phyloP scores from a whole-genome alignment of 2,797 vertebrate genomes.

The Schizopygopsis pylzovi region DNA sequence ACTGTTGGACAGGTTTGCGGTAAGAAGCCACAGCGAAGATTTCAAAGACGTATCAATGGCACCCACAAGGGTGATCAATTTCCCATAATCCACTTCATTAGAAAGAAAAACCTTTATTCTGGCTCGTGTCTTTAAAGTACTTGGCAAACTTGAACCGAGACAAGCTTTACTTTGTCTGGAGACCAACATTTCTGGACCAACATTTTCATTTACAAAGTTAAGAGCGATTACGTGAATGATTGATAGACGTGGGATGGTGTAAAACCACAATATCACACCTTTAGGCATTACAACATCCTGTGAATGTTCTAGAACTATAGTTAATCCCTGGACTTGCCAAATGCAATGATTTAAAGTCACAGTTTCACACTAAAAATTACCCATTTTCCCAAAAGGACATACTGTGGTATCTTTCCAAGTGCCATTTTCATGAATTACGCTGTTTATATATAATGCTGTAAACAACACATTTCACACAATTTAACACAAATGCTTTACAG shows the following conservation, averaged over 20 bases:
- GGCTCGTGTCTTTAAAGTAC: slow-evolving; percentile 28
- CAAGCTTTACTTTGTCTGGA: slow-evolving; percentile 28
- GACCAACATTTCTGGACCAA: slow-evolving; percentile 6
- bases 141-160: slow-evolving; percentile 14
- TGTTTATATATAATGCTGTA: background rate
- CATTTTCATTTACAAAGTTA: slow-evolving; percentile 4
- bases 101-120: slow-evolving; percentile 38
- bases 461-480: background rate
- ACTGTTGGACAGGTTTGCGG: background rate
- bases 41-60: slow-evolving; percentile 33
- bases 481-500: background rate
- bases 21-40: background rate
- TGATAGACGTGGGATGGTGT: background rate
- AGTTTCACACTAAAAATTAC: background rate
- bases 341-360: slow-evolving; percentile 13
- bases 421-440: background rate
- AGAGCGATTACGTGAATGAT: background rate
- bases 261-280: slow-evolving; percentile 11
- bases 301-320: slow-evolving; percentile 7
- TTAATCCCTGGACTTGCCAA: slow-evolving; percentile 1
- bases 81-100: slow-evolving; percentile 42
- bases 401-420: background rate
- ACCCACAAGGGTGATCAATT: slow-evolving; percentile 28
- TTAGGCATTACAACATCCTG: background rate
- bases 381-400: background rate